Evolutionary conservation across 2,113 vertebrate species (phyloP).

Genomic region (Bostrychus sinensis): DNA sequence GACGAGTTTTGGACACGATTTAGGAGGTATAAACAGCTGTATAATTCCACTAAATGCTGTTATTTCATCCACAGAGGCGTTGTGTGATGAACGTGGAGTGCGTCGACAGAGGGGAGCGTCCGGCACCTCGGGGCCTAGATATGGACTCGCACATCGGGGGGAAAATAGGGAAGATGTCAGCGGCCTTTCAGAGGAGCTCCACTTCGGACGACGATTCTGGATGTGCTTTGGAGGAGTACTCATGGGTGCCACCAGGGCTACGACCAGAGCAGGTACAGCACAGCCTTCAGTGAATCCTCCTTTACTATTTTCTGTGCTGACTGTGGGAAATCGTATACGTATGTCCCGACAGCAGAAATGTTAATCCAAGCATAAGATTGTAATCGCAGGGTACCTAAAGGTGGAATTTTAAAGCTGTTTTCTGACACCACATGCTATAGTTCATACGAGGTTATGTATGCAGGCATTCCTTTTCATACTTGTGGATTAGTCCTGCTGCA

Average conservation of each 20-base stretch:
- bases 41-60: constrained; percentile 10
- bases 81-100: constrained; percentile 83
- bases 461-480: background rate
- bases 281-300: background rate
- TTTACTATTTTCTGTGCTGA: background rate
- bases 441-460: constrained; percentile 20
- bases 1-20: background rate
- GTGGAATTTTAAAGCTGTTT: constrained; percentile 1
- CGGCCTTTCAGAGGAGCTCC: constrained; percentile 93
- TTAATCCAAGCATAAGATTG: constrained; percentile 4
- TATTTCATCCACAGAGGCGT: constrained; percentile 64
- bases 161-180: constrained; percentile 79
- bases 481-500: constrained; percentile 30
- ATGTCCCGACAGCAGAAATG: background rate
- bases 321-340: background rate
- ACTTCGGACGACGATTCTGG: constrained; percentile 95
- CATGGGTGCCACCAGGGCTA: constrained; percentile 94
- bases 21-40: background rate
- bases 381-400: background rate
- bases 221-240: constrained; percentile 93
- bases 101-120: constrained; percentile 61
- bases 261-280: constrained; percentile 88
- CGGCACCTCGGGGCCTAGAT: constrained; percentile 73
- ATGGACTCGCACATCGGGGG: constrained; percentile 85
- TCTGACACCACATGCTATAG: constrained; percentile 20